Base-by-base conservation (phyloP, 1,140 invertebrate species). In the Lanistes nyassanus region DNA sequence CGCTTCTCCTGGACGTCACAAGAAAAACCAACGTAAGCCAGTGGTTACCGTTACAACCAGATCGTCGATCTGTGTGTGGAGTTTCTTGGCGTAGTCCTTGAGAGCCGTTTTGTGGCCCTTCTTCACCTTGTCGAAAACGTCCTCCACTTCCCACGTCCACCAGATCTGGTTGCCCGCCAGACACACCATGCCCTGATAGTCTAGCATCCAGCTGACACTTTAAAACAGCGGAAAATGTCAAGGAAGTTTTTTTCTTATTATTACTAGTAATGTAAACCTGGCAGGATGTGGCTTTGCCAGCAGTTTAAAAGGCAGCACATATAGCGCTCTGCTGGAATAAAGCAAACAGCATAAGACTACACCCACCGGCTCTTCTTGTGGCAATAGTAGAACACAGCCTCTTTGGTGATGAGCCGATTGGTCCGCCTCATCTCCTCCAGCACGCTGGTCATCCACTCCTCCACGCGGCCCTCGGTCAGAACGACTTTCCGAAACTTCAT, bases 381-480 rank as follows among this genome's bases (percentile, higher is more conserved):
- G 42, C 94, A 94, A 86, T 95, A 97, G 85, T 95, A 92, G 86
- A 92, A 95, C 79, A 96, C 93, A 21, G 94, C 93, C 85, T 94
- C 95, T 86, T 97, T 97, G 0, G 94, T 94, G 56, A 96, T 92
- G 82, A 93, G 94, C 77, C 94, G 91, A 89, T 96, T 96, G 0
- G 94, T 93, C 62, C 83, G 88, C 64, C 94, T 91, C 95, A 97
- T 97, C 88, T 96, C 95, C 11, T 88, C 88, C 19, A 96, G 88
- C 19, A 95, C 93, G 62, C 92, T 87, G 73, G 93, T 94, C 95
- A 97, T 95, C 95, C 95, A 97, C 62, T 94, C 92, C 89, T 96
- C 95, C 11, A 96, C 94, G 60, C 92, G 91, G 4, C 93, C 93
- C 75, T 92, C 90, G 0, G 91, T 88, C 3, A 84, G 34, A 0